These are phyloP conservation scores for Scaptomyza montana DNA, from an alignment of 1,140 invertebrate genomes.

Conservation along the genomic window DNA sequence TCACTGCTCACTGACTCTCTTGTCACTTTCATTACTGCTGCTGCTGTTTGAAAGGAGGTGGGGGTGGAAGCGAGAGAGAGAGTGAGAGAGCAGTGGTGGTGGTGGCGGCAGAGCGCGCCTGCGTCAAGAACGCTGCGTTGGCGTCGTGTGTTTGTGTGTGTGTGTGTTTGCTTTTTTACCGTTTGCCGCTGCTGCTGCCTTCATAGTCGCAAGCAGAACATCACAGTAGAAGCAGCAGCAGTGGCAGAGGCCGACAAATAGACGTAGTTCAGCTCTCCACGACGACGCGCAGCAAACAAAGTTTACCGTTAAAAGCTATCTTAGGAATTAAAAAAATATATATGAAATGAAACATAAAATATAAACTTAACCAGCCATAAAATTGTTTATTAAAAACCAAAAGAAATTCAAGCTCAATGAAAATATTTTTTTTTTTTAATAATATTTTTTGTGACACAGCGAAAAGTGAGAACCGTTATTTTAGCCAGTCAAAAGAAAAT, in stretches of 20 bases:
- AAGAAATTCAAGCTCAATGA: not conserved
- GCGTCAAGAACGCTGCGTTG: conserved; percentile 59
- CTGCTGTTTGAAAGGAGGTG: not conserved
- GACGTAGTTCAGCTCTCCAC: conserved; percentile 79
- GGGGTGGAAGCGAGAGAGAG: not conserved
- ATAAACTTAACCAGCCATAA: conserved; percentile 10
- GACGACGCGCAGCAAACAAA: conserved; percentile 65
- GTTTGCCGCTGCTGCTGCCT: conserved; percentile 16
- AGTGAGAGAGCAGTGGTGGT: not conserved
- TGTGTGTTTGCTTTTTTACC: conserved; percentile 9
- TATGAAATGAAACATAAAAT: conserved; percentile 10
- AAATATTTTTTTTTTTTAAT: not conserved
- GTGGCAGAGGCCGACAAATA: conserved; percentile 54
- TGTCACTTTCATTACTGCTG: conserved; percentile 9
- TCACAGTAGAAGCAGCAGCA: conserved; percentile 31
- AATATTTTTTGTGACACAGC: conserved; percentile 20
- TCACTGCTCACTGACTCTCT: conserved; percentile 11
- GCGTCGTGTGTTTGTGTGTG: conserved; percentile 6
- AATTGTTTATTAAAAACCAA: not conserved
- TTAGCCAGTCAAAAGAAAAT: conserved; percentile 33
- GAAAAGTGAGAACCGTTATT: conserved; percentile 35
- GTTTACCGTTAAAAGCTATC: conserved; percentile 43
- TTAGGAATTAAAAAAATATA: conserved; percentile 13
- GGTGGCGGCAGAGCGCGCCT: conserved; percentile 60
- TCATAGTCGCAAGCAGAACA: conserved; percentile 6